Evolutionary conservation across 1,140 invertebrate genomes (phyloP), one percentile per base, ranked within the genome.

Genomic region (Drosophila setifemur): DNA sequence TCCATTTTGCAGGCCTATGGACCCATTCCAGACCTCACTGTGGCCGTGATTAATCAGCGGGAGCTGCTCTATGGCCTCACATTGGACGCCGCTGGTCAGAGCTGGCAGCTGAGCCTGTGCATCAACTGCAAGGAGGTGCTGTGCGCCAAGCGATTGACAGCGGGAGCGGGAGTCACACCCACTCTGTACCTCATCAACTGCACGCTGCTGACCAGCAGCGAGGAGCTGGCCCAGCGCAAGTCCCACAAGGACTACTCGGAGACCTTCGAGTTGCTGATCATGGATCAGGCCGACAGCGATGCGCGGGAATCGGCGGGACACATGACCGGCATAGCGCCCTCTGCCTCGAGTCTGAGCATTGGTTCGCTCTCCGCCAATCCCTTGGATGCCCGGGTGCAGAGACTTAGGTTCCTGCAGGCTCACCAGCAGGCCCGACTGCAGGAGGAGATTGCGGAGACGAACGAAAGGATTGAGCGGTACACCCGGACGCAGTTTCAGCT

Each of bases 121-220:
- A 70, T 82, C 45, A 90, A 89, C 49, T 90, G 89, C 57, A 77
- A 77, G 43, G 43, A 48, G 28, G 82, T 75, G 29, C 39, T 89
- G 28, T 89, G 55, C 58, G 89, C 79, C 43, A 90, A 82, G 40
- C 57, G 70, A 12, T 11, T 74, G 31, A 40, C 37, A 8, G 28
- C 25, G 6, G 64, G 49, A 18, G 52, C 58, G 3, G 68, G 63
- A n/a, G 58, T 45, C 39, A 58, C 52, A 33, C 40, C 74, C 40
- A 66, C 48, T 19, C 31, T 49, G 25, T 90, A 71, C 66, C 72
- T 89, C 21, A 67, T 89, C n/a, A 89, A 90, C 53, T 49, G 43
- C 26, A 40, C 67, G 37, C 66, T 90, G 31, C 28, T 87, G 25
- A 88, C 45, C 44, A 90, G 61, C 55, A 53, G 74, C 19, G 85